Base-by-base conservation (phyloP, 2,113 vertebrate species). In the Sturnus vulgaris region DNA sequence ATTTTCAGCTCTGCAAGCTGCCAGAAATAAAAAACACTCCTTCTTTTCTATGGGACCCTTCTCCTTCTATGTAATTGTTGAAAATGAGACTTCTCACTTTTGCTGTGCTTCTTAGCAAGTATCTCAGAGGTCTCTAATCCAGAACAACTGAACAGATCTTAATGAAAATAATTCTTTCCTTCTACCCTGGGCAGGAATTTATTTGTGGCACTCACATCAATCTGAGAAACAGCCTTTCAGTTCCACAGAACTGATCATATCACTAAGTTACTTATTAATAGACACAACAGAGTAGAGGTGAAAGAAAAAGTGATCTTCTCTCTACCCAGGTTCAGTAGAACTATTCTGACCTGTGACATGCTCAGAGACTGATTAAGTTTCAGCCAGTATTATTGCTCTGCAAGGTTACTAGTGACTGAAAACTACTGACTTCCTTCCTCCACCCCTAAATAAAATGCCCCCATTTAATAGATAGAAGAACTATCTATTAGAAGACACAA, bases 181-280 rank as follows among this genome's bases (percentile, higher is more conserved):
- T 87, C 44, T 65, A 68, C 12, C 8, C 14, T 22, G 13, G 8
- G 13, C 35, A 79, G 20, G 7, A 79, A 76, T 90, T 85, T 85
- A 82, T 44, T 82, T 60, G 30, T 68, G 60, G 21, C 57, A 89
- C 53, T 75, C 56, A n/a, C 25, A 59, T 30, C 65, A 66, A 89
- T 52, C 40, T 68, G 64, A 77, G 25, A 59, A 91, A 80, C 6
- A 81, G 42, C 30, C 56, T 86, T 86, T 81, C 81, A 39, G 68
- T 71, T 84, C 30, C 77, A 84, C 64, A 92, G 56, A 89, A 42
- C 59, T 19, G 42, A 86, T 70, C 21, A 12, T 37, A 87, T 35
- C 78, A 71, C 27, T 15, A 59, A 91, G 93, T 95, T 79, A 96
- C 70, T 94, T 89, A 94, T 68, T 87, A 70, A 93, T 8, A 91